Evolutionary conservation across 2,797 vertebrate genomes (phyloP), one percentile per base, ranked within the genome.

Genomic region (Erithacus rubecula): DNA sequence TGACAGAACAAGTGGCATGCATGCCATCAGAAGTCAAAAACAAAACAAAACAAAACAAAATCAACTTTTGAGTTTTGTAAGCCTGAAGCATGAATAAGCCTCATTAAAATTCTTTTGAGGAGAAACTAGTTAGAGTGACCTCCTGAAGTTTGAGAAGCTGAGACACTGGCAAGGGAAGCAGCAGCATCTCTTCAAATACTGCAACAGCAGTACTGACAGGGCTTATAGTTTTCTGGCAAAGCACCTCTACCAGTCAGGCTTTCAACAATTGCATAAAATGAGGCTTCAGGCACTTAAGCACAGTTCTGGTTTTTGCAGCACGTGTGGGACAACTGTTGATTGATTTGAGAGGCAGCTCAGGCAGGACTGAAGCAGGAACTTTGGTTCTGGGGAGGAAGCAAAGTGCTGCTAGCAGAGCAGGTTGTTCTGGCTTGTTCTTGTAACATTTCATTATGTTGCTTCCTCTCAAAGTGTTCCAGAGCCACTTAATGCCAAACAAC

Each of bases 361-460:
- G 44, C 87, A 78, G 63, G 44, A 70, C 82, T 77, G 60, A 74
- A 70, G 68, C 64, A 78, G 58, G 58, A 93, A 20, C 72, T 37
- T 79, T 47, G 49, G 23, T 55, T 90, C 41, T 74, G 44, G 30
- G 46, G 49, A 83, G 26, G 62, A 62, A 81, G 83, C 62, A 68
- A 91, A 91, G 43, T 2, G 0, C 36, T 91, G 69, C 82, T 58
- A 87, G 91, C 72, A 88, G 64, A 97, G 91, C 95, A 91, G 94
- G 95, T 94, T 94, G 67, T 60, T 92, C 92, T 96, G 85, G 91
- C 83, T 96, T 78, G 58, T 72, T 91, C 65, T 63, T 65, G 23
- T 52, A 93, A 63, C 47, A 2, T 90, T 93, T 93, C 83, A 94
- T 97, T 93, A 95, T 87, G 67, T 88, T 90, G 65, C 85, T 93